Evolutionary conservation across 1,140 invertebrate species (phyloP).

Genomic region (Lordiphosa mommai): DNA sequence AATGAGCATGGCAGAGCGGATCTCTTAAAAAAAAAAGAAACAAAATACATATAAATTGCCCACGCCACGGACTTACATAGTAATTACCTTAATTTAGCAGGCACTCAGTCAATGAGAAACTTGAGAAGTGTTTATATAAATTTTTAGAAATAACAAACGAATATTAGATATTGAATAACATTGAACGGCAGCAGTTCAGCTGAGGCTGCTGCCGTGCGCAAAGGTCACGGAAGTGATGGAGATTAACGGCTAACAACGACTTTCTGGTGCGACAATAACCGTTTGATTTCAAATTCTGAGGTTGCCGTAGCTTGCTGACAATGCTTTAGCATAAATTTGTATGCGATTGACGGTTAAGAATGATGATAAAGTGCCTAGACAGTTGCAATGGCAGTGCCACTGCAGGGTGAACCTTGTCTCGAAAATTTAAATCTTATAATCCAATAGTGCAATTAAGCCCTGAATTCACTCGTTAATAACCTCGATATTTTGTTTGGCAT

Average conservation of each 20-base stretch:
- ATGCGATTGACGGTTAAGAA: conserved; percentile 1
- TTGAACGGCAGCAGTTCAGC: conserved; percentile 12
- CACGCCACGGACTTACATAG: conserved; percentile 18
- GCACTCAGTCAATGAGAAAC: too few relatives aligned
- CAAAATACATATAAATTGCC: not conserved
- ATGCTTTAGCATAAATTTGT: conserved; percentile 43
- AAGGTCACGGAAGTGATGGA: conserved; percentile 65
- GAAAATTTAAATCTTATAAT: too few relatives aligned
- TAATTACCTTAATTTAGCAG: conserved; percentile 46
- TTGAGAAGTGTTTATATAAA: too few relatives aligned
- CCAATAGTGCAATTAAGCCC: conserved; percentile 6
- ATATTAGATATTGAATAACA: conserved; percentile 40
- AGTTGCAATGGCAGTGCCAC: conserved; percentile 22
- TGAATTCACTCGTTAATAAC: conserved; percentile 35
- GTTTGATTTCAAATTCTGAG: conserved; percentile 43
- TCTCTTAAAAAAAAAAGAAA: not conserved
- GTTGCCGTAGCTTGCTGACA: conserved; percentile 7
- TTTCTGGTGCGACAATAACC: conserved; percentile 56
- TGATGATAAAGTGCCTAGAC: conserved; percentile 17
- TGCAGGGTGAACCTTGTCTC: too few relatives aligned
- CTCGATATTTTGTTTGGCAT: conserved; percentile 27
- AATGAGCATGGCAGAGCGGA: conserved; percentile 8
- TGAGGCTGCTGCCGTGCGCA: conserved; percentile 1
- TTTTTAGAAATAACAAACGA: conserved; percentile 44
- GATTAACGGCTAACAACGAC: conserved; percentile 37